These are phyloP conservation scores for Muntiacus muntjak DNA, from an alignment of 2,113 vertebrate genomes.

Conservation along the genomic window DNA sequence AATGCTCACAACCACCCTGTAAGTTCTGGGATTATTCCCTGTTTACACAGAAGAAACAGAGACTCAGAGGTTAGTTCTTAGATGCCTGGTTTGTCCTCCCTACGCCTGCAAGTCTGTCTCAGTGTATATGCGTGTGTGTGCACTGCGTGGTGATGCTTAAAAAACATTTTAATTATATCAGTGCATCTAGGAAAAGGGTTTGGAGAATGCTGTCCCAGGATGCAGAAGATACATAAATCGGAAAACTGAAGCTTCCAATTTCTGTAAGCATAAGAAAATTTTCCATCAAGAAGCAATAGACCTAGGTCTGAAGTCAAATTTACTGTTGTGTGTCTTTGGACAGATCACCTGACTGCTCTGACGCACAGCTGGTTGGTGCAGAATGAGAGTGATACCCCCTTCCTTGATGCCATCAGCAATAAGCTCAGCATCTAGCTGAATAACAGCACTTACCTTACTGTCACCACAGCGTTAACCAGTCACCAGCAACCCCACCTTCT, in stretches of 20 bases:
- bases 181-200: neutral
- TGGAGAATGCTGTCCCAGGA: neutral
- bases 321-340: neutral
- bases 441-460: neutral
- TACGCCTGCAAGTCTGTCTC: rapidly evolving
- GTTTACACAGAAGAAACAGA: neutral
- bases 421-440: neutral
- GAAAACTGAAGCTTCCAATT: neutral
- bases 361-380: neutral
- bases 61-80: neutral
- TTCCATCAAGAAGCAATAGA: neutral
- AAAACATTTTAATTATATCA: neutral
- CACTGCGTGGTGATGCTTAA: neutral
- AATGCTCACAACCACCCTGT: neutral
- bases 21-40: neutral
- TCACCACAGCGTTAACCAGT: neutral
- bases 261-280: neutral
- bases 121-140: neutral
- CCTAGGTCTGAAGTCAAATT: neutral
- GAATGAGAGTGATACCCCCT: neutral
- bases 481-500: neutral
- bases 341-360: neutral
- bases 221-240: neutral
- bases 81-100: neutral
- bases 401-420: neutral